A percentile compares a stretch with the other conserved stretches of the same genome.
phyloP scores from a whole-genome alignment of 2,888 invertebrate genomes.

The Lasioglossum zephyrum region DNA sequence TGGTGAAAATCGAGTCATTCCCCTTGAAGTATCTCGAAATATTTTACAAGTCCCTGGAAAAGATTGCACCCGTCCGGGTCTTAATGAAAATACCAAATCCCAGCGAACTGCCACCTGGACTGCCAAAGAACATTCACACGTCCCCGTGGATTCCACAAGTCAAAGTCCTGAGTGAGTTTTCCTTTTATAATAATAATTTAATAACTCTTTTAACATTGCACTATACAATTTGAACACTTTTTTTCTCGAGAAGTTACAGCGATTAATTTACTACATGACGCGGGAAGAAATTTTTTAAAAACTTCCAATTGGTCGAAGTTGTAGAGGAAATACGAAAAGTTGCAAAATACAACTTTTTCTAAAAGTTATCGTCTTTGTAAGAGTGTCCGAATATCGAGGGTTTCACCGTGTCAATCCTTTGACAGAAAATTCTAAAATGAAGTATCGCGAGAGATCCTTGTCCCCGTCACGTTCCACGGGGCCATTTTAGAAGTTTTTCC shows the following conservation, averaged over 20 bases:
- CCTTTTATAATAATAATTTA: background rate
- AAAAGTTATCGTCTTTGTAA: no score
- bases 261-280: no score
- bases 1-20: constrained; percentile 78
- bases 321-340: no score
- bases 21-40: constrained; percentile 66
- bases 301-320: no score
- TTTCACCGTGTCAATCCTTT: no score
- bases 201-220: no score
- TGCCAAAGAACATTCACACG: constrained; percentile 75
- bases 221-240: no score
- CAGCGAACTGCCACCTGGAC: constrained; percentile 68
- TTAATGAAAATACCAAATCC: constrained; percentile 76
- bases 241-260: no score
- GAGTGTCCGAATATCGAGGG: no score
- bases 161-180: constrained; percentile 76
- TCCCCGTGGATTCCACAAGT: constrained; percentile 77
- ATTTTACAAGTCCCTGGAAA: constrained; percentile 75
- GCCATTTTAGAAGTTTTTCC: background rate
- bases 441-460: background rate
- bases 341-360: no score
- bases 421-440: background rate
- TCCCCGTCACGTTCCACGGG: background rate
- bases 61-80: constrained; percentile 76
- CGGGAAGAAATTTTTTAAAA: no score